Conservation (phyloP, 2,113 vertebrate species). For the Apodemus sylvaticus region DNA sequence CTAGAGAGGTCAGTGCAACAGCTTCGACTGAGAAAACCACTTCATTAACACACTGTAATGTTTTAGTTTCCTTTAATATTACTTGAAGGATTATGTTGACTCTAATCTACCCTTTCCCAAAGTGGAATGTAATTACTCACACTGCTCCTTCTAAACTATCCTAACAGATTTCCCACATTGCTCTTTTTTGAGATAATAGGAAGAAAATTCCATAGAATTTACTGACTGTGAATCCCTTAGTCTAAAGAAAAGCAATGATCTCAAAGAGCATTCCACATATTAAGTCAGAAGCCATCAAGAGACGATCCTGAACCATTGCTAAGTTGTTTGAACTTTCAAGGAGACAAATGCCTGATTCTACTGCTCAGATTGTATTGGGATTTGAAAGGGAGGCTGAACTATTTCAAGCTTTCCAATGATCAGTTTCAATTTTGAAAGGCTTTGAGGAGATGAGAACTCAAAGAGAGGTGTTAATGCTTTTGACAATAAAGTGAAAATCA, state of each 20-base stretch:
- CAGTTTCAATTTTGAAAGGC: slow-evolving; percentile 59
- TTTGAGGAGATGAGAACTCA: slow-evolving; percentile 41
- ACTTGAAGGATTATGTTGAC: neutral
- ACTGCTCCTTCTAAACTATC: neutral
- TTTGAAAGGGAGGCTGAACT: slow-evolving; percentile 62
- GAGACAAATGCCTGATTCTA: slow-evolving; percentile 27
- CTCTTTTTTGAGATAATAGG: neutral
- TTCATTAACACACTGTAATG: neutral
- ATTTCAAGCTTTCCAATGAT: slow-evolving; percentile 43
- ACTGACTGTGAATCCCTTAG: neutral
- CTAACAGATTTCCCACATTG: neutral
- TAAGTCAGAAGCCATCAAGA: neutral
- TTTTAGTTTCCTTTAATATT: neutral
- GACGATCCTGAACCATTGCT: neutral
- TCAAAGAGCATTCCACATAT: neutral
- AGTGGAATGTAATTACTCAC: neutral
- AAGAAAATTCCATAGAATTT: neutral
- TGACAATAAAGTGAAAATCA: slow-evolving; percentile 22
- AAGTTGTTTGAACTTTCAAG: slow-evolving; percentile 40
- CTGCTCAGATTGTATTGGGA: slow-evolving; percentile 7
- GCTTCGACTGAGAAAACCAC: neutral
- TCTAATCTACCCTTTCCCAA: neutral
- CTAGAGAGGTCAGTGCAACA: neutral
- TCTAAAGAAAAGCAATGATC: neutral
- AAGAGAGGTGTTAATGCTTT: neutral